A percentile compares a stretch with the other conserved stretches of the same genome.
Conservation (phyloP, 2,113 vertebrate species). For the Phycodurus eques region DNA sequence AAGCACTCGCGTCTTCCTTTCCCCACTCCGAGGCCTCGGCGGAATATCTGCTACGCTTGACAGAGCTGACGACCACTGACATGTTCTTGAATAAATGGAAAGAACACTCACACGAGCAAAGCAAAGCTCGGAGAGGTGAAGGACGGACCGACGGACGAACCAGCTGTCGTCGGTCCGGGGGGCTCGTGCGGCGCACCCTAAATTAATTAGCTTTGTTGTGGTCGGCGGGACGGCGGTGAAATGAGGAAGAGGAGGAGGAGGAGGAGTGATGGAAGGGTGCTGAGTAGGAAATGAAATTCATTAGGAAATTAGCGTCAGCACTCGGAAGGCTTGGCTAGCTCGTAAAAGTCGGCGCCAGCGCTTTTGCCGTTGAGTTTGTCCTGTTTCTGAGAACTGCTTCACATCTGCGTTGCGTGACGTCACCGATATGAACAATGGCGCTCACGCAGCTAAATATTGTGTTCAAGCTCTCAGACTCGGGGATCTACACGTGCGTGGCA, state of each 20-base stretch:
- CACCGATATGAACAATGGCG: background rate
- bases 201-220: slow-evolving; percentile 82
- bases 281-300: slow-evolving; percentile 81
- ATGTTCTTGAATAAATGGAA: slow-evolving; percentile 82
- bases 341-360: slow-evolving; percentile 35
- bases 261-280: slow-evolving; percentile 58
- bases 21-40: slow-evolving; percentile 57
- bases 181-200: slow-evolving; percentile 62
- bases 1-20: slow-evolving; percentile 59
- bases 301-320: slow-evolving; percentile 86
- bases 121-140: slow-evolving; percentile 62
- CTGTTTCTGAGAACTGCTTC: background rate
- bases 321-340: slow-evolving; percentile 68
- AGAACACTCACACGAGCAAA: slow-evolving; percentile 66
- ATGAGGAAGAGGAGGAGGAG: slow-evolving; percentile 38
- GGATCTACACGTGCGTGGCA: slow-evolving; percentile 96
- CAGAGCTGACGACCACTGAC: slow-evolving; percentile 73
- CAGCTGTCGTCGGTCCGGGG: slow-evolving; percentile 79
- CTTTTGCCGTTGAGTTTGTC: slow-evolving; percentile 5
- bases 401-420: background rate
- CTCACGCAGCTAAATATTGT: background rate
- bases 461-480: slow-evolving; percentile 85
- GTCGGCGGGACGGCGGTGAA: slow-evolving; percentile 61
- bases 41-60: slow-evolving; percentile 78
- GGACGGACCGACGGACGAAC: slow-evolving; percentile 52